These are phyloP conservation scores for Polymixis lichenea DNA, from an alignment of 2,888 invertebrate species.

Conservation along the genomic window DNA sequence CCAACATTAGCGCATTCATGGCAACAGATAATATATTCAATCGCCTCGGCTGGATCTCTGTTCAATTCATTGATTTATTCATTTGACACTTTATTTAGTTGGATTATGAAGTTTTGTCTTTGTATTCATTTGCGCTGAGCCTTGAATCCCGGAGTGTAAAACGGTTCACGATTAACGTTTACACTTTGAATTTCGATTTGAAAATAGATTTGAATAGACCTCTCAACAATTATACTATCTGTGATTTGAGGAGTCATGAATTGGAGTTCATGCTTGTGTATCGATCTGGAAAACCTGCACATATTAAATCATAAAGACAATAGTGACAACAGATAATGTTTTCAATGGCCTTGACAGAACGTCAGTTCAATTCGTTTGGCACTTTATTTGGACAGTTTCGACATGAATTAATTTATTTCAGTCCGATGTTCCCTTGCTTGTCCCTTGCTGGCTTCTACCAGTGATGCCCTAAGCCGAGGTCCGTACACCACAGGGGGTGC, in stretches of 20 bases:
- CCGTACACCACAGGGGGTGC: too few species aligned
- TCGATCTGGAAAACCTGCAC: background rate
- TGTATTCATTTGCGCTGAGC: constrained; percentile 24
- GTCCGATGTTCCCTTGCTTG: too few species aligned
- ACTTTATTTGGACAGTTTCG: background rate
- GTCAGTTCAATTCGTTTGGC: background rate
- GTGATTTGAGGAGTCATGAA: background rate
- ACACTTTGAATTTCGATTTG: background rate
- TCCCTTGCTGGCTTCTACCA: too few species aligned
- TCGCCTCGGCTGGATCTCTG: constrained; percentile 73
- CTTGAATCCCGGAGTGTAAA: background rate
- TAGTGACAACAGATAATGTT: background rate
- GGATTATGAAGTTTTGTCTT: constrained; percentile 40
- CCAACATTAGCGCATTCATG: constrained; percentile 82
- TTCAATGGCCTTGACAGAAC: background rate
- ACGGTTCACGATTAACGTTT: background rate
- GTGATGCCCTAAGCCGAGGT: too few species aligned
- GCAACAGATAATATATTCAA: constrained; percentile 81
- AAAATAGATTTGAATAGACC: background rate
- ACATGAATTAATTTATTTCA: background rate
- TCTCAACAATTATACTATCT: background rate
- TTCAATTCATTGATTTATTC: constrained; percentile 75
- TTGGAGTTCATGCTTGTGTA: background rate
- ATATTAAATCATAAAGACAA: background rate
- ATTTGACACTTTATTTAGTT: constrained; percentile 59